A percentile compares a stretch with the other conserved stretches of the same genome.
phyloP scores from a whole-genome alignment of 2,888 invertebrate species.

The Aethes cnicana region DNA sequence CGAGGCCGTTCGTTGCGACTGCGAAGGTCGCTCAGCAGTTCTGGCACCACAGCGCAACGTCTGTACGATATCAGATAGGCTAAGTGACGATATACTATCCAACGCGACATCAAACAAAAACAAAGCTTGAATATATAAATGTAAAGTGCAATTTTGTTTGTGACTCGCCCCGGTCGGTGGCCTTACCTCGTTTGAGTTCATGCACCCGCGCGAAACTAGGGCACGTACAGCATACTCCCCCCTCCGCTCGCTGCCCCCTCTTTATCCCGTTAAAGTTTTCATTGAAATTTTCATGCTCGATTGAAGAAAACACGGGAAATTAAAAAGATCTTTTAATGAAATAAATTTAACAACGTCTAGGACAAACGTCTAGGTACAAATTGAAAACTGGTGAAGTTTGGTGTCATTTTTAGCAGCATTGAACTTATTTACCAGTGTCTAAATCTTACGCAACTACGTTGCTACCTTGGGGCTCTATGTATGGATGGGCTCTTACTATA shows the following conservation, averaged over 20 bases:
- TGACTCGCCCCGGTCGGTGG: constrained; percentile 71
- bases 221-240: constrained; percentile 73
- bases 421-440: too few species aligned
- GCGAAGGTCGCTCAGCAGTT: constrained; percentile 75
- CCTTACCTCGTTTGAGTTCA: constrained; percentile 83
- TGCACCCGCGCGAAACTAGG: constrained; percentile 81
- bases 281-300: constrained; percentile 69
- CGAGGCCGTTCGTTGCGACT: constrained; percentile 67
- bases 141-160: constrained; percentile 62
- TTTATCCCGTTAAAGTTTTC: constrained; percentile 71
- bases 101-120: constrained; percentile 44
- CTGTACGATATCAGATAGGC: constrained; percentile 71
- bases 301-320: constrained; percentile 42
- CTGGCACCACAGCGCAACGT: constrained; percentile 70
- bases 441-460: too few species aligned
- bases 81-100: constrained; percentile 71
- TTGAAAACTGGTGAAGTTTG: too few species aligned
- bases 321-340: background rate
- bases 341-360: too few species aligned
- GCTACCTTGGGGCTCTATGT: too few species aligned
- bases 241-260: constrained; percentile 48
- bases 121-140: constrained; percentile 41
- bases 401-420: too few species aligned
- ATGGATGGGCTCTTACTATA: too few species aligned
- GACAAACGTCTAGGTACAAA: too few species aligned